Conservation (phyloP, 64 coral and sea anemone genomes). For the Astreopora myriophthalma region DNA sequence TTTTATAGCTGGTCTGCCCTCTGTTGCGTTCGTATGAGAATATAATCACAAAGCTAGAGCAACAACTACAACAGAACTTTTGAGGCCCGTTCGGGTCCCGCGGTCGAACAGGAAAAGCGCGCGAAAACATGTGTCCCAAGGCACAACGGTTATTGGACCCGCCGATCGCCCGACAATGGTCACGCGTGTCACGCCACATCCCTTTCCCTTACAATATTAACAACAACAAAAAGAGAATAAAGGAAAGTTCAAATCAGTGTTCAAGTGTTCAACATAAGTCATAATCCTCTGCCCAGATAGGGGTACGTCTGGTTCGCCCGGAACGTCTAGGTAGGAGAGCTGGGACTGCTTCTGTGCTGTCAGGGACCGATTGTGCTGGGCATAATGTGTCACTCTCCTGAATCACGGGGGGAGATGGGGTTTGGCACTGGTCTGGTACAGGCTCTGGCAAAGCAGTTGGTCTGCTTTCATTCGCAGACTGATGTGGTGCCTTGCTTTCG, state of each 20-base stretch:
- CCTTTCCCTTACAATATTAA: not conserved
- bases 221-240: not conserved
- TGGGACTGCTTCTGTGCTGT: slow-evolving; percentile 6
- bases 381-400: not conserved
- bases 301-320: not conserved
- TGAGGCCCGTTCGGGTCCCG: no score
- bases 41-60: no score
- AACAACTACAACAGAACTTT: no score
- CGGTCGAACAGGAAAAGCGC: no score
- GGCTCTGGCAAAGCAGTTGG: not conserved
- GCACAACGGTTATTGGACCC: no score
- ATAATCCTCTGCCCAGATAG: not conserved
- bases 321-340: not conserved
- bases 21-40: no score
- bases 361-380: slow-evolving; percentile 28
- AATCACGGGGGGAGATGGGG: not conserved
- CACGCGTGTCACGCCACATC: not conserved
- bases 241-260: not conserved
- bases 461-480: no score
- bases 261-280: not conserved
- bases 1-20: no score
- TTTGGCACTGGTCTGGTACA: not conserved
- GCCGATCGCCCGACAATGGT: no score
- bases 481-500: slow-evolving; percentile 30
- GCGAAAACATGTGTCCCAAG: no score